A percentile compares a stretch with the other conserved stretches of the same genome.
Evolutionary conservation across 2,888 invertebrate species (phyloP).

Genomic region (Achlya flavicornis): DNA sequence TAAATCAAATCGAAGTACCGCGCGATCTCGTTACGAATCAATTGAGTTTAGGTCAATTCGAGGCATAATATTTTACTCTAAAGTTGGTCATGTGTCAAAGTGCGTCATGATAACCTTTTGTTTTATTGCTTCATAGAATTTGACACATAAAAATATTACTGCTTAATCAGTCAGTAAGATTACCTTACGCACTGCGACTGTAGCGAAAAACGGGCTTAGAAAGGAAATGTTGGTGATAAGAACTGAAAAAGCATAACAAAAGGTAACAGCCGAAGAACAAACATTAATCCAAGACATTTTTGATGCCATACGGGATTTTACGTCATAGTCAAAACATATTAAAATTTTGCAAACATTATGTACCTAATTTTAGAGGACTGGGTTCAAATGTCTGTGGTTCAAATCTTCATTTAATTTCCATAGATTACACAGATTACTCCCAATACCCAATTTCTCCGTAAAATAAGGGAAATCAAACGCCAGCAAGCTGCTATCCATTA

Average conservation of each 20-base stretch:
- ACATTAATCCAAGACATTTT: too few relatives aligned
- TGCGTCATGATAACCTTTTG: neutral
- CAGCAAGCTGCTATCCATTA: neutral
- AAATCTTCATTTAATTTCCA: neutral
- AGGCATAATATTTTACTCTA: conserved; percentile 5
- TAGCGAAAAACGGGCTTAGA: too few relatives aligned
- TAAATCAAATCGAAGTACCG: neutral
- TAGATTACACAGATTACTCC: neutral
- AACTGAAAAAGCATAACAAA: too few relatives aligned
- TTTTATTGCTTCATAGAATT: conserved; percentile 2
- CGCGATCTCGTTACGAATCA: neutral
- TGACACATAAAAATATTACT: neutral
- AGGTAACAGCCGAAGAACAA: too few relatives aligned
- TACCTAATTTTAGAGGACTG: too few relatives aligned
- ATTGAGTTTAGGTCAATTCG: neutral
- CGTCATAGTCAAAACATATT: too few relatives aligned
- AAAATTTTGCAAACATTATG: too few relatives aligned
- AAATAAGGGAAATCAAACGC: neutral
- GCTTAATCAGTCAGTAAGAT: neutral
- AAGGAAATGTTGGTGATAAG: too few relatives aligned
- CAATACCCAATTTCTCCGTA: neutral
- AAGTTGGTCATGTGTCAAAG: too few relatives aligned
- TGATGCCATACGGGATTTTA: too few relatives aligned
- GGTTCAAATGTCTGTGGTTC: too few relatives aligned
- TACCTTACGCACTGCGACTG: too few relatives aligned